Base-by-base conservation (phyloP, 2,113 vertebrate species). In the Thalassarche chlororhynchos region DNA sequence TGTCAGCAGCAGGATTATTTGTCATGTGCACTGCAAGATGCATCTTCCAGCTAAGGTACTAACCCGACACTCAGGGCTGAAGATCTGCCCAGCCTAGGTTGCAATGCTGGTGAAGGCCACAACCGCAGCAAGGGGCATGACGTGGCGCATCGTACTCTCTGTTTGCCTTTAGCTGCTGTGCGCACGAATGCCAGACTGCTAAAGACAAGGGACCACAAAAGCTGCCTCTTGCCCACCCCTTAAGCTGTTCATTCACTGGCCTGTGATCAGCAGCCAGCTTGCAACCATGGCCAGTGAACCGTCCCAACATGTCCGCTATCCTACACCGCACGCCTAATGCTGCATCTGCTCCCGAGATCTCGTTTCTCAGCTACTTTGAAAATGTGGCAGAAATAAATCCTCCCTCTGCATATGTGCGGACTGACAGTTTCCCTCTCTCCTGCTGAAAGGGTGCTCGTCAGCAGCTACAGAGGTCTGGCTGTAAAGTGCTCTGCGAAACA, bases 271-370 rank as follows among this genome's bases (percentile, higher is more conserved):
- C 57, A 25, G 68, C 23, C 72, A 60, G 29, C 26, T 62, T 52
- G 58, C 21, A 17, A 64, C 23, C 29, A 8, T 0, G 29, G 42
- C 42, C 54, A 44, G 29, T 3, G 23, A 92, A 57, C 8, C 4
- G 1, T 54, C 44, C 44, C 26, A 18, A 31, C 0, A 1, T 0
- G 1, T 38, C 55, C 0, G 0, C 57, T 74, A 38, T 24, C 23
- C 57, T 14, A 10, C 0, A 1, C 18, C 2, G 1, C 61, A 61
- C 17, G 29, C 38, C 51, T 60, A 10, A 32, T n/a, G 36, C 57
- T 66, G 17, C 52, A 47, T 31, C 42, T 62, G 31, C 21, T 66
- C 42, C 62, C 0, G 5, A 66, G 42, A 46, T 14, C 17, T 42
- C 0, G 0, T 34, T 71, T 80, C 74, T 84, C 17, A 62, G 34